Evolutionary conservation across 92 coral and sea anemone species (phyloP).

Genomic region (Ricordea florida): DNA sequence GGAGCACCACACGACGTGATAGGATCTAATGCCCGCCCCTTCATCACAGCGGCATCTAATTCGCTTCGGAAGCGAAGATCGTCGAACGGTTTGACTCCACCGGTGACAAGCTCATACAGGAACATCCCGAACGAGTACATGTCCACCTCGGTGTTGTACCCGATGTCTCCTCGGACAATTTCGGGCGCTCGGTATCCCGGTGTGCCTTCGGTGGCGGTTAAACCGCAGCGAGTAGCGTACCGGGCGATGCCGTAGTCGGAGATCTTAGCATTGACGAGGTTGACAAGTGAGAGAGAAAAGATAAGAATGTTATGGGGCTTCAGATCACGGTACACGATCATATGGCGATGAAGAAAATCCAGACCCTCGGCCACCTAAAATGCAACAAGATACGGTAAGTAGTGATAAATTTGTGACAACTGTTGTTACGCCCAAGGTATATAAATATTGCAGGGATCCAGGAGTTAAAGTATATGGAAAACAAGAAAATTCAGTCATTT

Average conservation of each 20-base stretch:
- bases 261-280: constrained; percentile 94
- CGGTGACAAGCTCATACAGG: constrained; percentile 93
- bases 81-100: constrained; percentile 91
- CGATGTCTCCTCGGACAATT: constrained; percentile 90
- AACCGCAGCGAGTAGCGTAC: constrained; percentile 83
- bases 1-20: constrained; percentile 76
- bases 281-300: constrained; percentile 79
- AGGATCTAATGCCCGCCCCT: constrained; percentile 91
- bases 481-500: too few species aligned
- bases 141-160: constrained; percentile 89
- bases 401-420: background rate
- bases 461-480: too few species aligned
- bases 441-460: too few species aligned
- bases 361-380: constrained; percentile 91
- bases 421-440: too few species aligned
- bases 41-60: constrained; percentile 91
- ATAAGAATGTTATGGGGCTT: constrained; percentile 99
- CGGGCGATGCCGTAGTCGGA: constrained; percentile 96
- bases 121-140: constrained; percentile 97
- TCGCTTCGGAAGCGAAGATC: constrained; percentile 91
- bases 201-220: constrained; percentile 94
- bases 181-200: constrained; percentile 99
- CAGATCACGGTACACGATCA: constrained; percentile 93
- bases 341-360: constrained; percentile 84
- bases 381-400: background rate